Conservation (phyloP, 2,888 invertebrate genomes). For the Torymus auratus region DNA sequence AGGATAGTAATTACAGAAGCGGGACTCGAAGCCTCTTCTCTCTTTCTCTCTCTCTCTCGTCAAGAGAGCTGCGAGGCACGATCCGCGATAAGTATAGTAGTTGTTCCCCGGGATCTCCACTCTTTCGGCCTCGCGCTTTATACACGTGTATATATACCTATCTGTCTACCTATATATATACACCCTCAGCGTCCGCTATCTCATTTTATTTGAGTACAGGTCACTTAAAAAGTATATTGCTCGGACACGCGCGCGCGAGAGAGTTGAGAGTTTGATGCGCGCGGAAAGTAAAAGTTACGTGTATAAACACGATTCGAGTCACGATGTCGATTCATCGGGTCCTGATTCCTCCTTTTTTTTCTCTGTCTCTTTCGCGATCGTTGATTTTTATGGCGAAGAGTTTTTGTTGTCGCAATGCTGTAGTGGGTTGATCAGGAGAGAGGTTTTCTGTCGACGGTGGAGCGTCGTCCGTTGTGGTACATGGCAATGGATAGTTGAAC, state of each 20-base stretch:
- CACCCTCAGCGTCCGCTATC: conserved; percentile 69
- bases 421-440: no score
- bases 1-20: conserved; percentile 76
- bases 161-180: conserved; percentile 56
- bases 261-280: not conserved
- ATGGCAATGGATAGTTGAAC: no score
- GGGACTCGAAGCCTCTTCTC: conserved; percentile 62
- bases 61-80: conserved; percentile 73
- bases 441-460: no score
- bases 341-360: no score
- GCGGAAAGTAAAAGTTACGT: conserved; percentile 38
- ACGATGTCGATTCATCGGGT: not conserved
- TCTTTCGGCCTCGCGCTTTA: not conserved
- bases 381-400: no score
- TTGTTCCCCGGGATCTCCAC: conserved; percentile 68
- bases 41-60: conserved; percentile 33
- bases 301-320: conserved; percentile 18
- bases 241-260: conserved; percentile 61
- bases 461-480: no score
- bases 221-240: conserved; percentile 71
- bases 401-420: no score
- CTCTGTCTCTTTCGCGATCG: no score
- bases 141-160: not conserved
- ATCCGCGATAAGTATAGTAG: conserved; percentile 75
- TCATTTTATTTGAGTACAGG: conserved; percentile 73